A percentile compares a stretch with the other conserved stretches of the same genome.
These are phyloP conservation scores for Crambe crambe DNA, from an alignment of 37 sponge, comb jelly and placozoan species.

Conservation along the genomic window DNA sequence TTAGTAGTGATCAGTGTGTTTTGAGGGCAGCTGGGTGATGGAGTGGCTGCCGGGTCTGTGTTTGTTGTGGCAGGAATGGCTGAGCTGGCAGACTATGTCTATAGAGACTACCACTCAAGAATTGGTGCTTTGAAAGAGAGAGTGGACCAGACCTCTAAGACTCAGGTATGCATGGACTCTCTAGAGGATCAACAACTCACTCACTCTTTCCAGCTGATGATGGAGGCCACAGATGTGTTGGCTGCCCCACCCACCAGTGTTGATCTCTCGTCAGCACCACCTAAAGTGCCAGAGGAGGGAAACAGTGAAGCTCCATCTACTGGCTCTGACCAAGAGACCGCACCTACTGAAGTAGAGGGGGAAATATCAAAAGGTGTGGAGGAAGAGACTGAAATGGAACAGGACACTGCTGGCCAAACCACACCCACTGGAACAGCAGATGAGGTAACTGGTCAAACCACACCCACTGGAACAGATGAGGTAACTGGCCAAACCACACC, in stretches of 20 bases:
- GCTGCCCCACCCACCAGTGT: not conserved
- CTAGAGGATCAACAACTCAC: not conserved
- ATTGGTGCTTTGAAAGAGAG: slow-evolving; percentile 45
- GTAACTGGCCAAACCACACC: too few species aligned
- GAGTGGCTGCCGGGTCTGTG: slow-evolving; percentile 7
- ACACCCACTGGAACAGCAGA: too few species aligned
- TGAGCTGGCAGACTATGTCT: slow-evolving; percentile 78
- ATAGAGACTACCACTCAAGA: slow-evolving; percentile 66
- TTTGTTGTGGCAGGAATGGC: slow-evolving; percentile 75
- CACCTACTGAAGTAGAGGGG: slow-evolving; percentile 3
- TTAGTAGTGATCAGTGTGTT: not conserved
- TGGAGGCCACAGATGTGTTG: not conserved
- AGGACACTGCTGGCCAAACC: too few species aligned
- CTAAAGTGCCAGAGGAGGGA: not conserved
- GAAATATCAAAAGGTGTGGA: not conserved
- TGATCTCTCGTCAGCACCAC: not conserved
- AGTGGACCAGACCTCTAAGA: not conserved
- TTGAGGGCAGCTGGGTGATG: slow-evolving; percentile 23
- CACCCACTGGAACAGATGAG: too few species aligned
- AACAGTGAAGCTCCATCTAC: not conserved
- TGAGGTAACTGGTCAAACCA: too few species aligned
- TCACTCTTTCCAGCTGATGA: not conserved
- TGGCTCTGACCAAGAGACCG: not conserved
- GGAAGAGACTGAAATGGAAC: too few species aligned
- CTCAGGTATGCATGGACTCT: not conserved